Percentiles rank a stretch among this genome's conserved stretches.
Conservation (phyloP, 1,140 invertebrate genomes). For the Bombus fervidus region DNA sequence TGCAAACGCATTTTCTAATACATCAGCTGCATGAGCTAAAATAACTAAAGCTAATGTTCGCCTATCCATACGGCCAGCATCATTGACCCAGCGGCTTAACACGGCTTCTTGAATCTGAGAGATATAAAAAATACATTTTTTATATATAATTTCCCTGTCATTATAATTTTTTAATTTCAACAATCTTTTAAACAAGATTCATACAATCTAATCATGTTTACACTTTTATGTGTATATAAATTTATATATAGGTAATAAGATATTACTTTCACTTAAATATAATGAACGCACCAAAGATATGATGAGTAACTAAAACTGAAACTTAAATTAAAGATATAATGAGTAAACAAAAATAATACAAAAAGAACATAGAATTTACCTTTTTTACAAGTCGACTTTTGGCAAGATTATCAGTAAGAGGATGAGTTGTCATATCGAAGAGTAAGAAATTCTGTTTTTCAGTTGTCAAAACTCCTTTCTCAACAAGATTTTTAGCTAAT, state of each 20-base stretch:
- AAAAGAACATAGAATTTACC: conserved; percentile 81
- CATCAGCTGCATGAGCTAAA: conserved; percentile 98
- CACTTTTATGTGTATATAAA: not conserved
- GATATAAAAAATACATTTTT: conserved; percentile 21
- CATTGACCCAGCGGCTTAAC: conserved; percentile 97
- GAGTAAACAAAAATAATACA: conserved; percentile 18
- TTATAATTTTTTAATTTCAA: not conserved
- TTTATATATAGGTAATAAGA: not conserved
- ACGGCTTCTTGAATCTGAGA: conserved; percentile 98
- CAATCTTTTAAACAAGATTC: not conserved
- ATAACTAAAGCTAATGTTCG: conserved; percentile 96
- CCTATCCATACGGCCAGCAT: conserved; percentile 98
- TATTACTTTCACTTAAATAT: not conserved
- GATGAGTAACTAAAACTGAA: too few species aligned
- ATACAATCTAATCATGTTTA: not conserved
- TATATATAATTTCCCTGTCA: not conserved
- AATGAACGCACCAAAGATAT: too few species aligned
- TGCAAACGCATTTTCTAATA: conserved; percentile 99
- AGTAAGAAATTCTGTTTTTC: conserved; percentile 99
- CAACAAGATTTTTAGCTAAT: conserved; percentile 99
- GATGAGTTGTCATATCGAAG: conserved; percentile 99
- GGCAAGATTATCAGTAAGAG: conserved; percentile 96
- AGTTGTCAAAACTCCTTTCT: conserved; percentile 99
- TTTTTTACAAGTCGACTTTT: conserved; percentile 99
- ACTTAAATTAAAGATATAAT: not conserved